These are phyloP conservation scores for Drosophila bipectinata DNA, from an alignment of 1,140 invertebrate species.

Conservation along the genomic window DNA sequence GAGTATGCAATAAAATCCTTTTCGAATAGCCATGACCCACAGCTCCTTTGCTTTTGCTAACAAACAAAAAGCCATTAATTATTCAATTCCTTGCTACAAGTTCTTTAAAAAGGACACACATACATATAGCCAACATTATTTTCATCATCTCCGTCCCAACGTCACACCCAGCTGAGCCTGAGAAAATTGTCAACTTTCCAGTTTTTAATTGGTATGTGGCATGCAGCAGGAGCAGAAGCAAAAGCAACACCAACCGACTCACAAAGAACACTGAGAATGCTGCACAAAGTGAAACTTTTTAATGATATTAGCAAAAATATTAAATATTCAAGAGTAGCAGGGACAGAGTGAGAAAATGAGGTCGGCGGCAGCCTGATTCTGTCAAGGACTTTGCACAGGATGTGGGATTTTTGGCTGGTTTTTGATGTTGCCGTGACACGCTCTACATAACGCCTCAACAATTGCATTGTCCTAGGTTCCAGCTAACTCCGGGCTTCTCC, in stretches of 20 bases:
- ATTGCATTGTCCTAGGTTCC: conserved; percentile 30
- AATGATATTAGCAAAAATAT: conserved; percentile 74
- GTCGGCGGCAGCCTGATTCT: conserved; percentile 18
- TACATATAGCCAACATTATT: background rate
- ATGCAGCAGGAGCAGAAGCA: conserved; percentile 12
- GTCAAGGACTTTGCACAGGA: conserved; percentile 65
- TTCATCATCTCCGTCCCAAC: conserved; percentile 2
- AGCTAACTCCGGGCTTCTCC: conserved; percentile 1
- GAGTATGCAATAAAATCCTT: background rate
- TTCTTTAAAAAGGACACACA: conserved; percentile 8
- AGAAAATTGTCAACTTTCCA: conserved; percentile 58
- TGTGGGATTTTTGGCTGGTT: conserved; percentile 52
- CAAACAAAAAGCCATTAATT: background rate
- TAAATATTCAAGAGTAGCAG: conserved; percentile 41
- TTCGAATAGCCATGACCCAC: background rate
- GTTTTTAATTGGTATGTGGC: conserved; percentile 64
- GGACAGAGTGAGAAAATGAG: background rate
- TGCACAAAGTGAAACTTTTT: conserved; percentile 75
- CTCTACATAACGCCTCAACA: conserved; percentile 53
- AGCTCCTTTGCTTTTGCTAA: background rate
- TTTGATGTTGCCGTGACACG: conserved; percentile 53
- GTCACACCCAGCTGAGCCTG: conserved; percentile 19
- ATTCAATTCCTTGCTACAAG: conserved; percentile 9
- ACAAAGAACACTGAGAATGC: conserved; percentile 44
- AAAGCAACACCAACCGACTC: conserved; percentile 7